These are phyloP conservation scores for Nomada fucata DNA, from an alignment of 2,888 invertebrate genomes.

Conservation along the genomic window DNA sequence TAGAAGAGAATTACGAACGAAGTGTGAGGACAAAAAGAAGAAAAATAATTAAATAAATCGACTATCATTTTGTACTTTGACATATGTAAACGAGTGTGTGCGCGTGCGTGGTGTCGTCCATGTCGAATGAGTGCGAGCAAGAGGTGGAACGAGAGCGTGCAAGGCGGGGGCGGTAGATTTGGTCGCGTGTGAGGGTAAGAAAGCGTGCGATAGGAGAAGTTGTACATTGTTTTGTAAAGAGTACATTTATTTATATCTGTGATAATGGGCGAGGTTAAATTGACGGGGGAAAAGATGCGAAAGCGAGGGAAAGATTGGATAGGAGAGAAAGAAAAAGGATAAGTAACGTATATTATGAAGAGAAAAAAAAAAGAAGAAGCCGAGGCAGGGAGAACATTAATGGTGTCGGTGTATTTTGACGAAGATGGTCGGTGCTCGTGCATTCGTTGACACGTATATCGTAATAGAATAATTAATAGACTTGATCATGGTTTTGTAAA, in stretches of 20 bases:
- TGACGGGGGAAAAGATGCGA: background rate
- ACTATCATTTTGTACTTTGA: constrained; percentile 74
- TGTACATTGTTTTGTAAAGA: constrained; percentile 82
- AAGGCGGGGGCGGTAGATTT: background rate
- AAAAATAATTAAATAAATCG: constrained; percentile 48
- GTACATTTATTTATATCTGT: constrained; percentile 84
- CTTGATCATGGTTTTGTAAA: constrained; percentile 75
- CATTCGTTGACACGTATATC: constrained; percentile 77
- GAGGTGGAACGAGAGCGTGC: background rate
- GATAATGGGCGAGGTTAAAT: constrained; percentile 75
- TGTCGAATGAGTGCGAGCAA: background rate
- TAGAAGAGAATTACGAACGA: background rate
- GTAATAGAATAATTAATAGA: constrained; percentile 69
- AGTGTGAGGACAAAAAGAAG: background rate
- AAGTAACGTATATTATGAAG: constrained; percentile 74
- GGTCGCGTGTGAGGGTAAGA: background rate
- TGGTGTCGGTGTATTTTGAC: constrained; percentile 66
- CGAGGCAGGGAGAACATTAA: constrained; percentile 25
- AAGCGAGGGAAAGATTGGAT: background rate
- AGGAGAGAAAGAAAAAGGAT: background rate
- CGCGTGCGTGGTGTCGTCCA: constrained; percentile 7
- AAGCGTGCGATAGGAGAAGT: constrained; percentile 48
- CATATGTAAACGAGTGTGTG: constrained; percentile 48
- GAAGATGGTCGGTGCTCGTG: constrained; percentile 76
- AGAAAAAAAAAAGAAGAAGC: constrained; percentile 21